These are phyloP conservation scores for Dicaeum eximium DNA, from an alignment of 2,113 vertebrate genomes.

Conservation along the genomic window DNA sequence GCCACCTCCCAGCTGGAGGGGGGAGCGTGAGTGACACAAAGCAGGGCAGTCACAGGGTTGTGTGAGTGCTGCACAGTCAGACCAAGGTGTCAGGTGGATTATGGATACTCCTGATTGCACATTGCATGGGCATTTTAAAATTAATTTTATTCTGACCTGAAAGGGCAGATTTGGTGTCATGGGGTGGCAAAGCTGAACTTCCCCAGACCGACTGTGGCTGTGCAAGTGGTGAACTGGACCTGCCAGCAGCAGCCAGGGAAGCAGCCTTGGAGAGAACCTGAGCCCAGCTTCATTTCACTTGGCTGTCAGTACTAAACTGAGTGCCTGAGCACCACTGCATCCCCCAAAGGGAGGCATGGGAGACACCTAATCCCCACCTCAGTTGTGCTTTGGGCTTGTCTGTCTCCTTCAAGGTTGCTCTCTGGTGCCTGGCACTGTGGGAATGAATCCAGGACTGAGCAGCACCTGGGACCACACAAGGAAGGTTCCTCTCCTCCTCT, in stretches of 20 bases:
- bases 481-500: background rate
- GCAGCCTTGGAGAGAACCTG: background rate
- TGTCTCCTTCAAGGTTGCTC: background rate
- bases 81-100: background rate
- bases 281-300: background rate
- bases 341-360: background rate
- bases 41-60: background rate
- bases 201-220: background rate
- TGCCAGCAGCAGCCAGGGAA: background rate
- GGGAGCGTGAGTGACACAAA: background rate
- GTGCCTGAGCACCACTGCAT: background rate
- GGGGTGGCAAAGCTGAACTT: background rate
- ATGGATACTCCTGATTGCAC: background rate
- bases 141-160: background rate
- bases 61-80: background rate
- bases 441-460: background rate
- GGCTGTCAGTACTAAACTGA: background rate
- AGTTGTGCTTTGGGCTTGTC: background rate
- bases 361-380: background rate
- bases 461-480: background rate
- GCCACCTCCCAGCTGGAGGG: background rate
- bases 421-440: background rate
- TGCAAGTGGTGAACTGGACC: background rate
- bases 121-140: background rate
- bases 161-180: background rate